Evolutionary conservation across 1,140 invertebrate species (phyloP), one percentile per base, ranked within the genome.

Genomic region (Hesperophylax magnus): DNA sequence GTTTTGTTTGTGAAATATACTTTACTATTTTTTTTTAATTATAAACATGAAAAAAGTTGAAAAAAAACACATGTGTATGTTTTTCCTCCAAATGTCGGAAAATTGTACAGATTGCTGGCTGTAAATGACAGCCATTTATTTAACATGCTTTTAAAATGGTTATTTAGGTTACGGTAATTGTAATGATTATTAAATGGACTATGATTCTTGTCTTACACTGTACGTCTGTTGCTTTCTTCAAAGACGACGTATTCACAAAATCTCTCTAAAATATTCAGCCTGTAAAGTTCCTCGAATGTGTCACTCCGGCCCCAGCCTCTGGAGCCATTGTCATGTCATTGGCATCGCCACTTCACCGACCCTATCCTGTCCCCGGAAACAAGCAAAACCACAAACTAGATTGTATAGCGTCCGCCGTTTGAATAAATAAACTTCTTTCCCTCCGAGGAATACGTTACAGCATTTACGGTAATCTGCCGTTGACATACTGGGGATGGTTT

Each of bases 341-440:
- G n/a, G 56, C 60, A 24, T 24, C 15, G 60, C 22, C 60, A 61
- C 20, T 14, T 24, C 20, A 9, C 7, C 9, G 60, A 22, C 60
- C 20, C 20, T 20, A 61, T 27, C 4, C 56, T 15, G 20, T 20
- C 60, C 39, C 39, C 39, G 39, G 39, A 47, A 47, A 47, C 39
- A 47, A 47, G 39, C 39, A 20, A 67, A 67, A 27, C 63, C 63
- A 31, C 63, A 67, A 67, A n/a, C 63, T 34, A 67, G 63, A 67
- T 67, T 31, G 63, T 31, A 8, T 31, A 27, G 17, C 63, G 9
- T 31, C 52, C 17, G 52, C 72, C 18, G 52, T 77, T 65, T 77
- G 75, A 77, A 77, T 71, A 78, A 81, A 81, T 78, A 81, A 81
- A 72, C 77, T 69, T 54, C 39, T 77, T 71, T 81, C 61, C 39